Evolutionary conservation across 1,140 invertebrate species (phyloP).

Genomic region (Drosophila repleta): DNA sequence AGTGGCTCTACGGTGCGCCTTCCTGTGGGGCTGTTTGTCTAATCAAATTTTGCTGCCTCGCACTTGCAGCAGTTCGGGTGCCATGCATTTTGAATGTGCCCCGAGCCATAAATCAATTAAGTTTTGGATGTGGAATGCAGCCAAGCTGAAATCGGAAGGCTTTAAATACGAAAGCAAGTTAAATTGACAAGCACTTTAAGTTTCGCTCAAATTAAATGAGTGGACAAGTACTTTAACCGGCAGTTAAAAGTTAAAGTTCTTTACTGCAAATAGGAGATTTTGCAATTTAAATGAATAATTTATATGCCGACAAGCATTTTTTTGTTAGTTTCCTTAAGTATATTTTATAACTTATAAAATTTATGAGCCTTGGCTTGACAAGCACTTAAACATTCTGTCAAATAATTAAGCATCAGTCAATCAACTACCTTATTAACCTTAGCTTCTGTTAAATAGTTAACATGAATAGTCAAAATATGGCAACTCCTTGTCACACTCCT

Average conservation of each 20-base stretch:
- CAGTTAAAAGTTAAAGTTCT: neutral
- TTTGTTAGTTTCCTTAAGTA: too few species aligned
- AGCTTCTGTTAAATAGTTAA: neutral
- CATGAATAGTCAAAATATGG: neutral
- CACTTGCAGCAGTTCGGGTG: slow-evolving; percentile 6
- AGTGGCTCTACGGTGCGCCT: slow-evolving; percentile 5
- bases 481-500: neutral
- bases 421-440: neutral
- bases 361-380: too few species aligned
- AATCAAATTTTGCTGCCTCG: slow-evolving; percentile 22
- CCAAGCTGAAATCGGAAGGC: neutral
- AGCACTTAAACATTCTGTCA: neutral
- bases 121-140: neutral
- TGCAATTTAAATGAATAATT: too few species aligned
- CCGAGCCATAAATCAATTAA: slow-evolving; percentile 9
- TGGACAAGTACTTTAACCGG: neutral
- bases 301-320: too few species aligned
- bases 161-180: neutral
- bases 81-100: slow-evolving; percentile 4
- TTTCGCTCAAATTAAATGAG: neutral
- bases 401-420: neutral
- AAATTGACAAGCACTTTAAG: neutral
- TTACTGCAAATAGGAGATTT: too few species aligned
- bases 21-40: slow-evolving; percentile 6
- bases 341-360: too few species aligned